Base-by-base conservation (phyloP, 2,113 vertebrate species). In the Phyllostomus discolor region DNA sequence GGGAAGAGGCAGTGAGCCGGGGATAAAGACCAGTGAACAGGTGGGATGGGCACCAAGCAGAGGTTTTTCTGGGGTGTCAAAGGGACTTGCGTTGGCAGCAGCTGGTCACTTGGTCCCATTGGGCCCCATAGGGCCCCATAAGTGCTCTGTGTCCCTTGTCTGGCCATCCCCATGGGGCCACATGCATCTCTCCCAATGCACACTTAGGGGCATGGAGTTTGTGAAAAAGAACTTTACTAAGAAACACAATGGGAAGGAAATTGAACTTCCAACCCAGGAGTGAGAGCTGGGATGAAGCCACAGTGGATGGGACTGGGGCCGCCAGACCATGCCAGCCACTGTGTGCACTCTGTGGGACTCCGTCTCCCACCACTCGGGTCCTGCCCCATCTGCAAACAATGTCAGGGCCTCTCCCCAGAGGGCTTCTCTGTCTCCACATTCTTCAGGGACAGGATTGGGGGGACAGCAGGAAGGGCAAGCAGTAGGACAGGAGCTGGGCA, bases 211-310 rank as follows among this genome's bases (percentile, higher is more conserved):
- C 22, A 1, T 3, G 14, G 22, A 7, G 1, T 26, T 59, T 70
- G 16, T 89, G 11, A 26, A n/a, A 33, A 43, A 10, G n/a, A 85
- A 28, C 31, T 96, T 97, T 95, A 95, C 41, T 93, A 12, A 50
- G 83, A 73, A 72, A 59, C 16, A 8, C 31, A 35, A 64, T 52
- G 9, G 8, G 46, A 52, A 67, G 72, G 28, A 46, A 88, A 31
- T 4, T 28, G n/a, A 38, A 10, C 14, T 5, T 19, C 31, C 24
- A 41, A 50, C 38, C 3, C 4, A 10, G 17, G 48, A 26, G 43
- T 0, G 22, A 3, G 46, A 31, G 11, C 14, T 1, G 7, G 50
- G 19, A 0, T 0, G 33, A 17, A 22, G 22, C 50, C 35, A 0
- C 0, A 10, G 3, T 14, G 20, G 59, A 11, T 1, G 4, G 41